Base-by-base conservation (phyloP, 2,888 invertebrate species). In the Desoria tigrina region DNA sequence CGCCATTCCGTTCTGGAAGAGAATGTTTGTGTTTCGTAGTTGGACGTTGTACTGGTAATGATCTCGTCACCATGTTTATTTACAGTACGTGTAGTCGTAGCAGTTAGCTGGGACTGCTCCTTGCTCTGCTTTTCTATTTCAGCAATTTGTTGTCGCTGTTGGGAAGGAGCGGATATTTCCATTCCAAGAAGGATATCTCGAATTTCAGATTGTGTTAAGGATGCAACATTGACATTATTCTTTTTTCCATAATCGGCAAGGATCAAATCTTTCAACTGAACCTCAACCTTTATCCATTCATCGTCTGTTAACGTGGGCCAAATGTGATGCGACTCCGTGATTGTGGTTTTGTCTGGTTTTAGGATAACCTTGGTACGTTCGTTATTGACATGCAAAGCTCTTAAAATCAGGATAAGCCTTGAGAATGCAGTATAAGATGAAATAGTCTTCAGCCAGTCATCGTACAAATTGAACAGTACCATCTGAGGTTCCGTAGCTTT, bases 41-140 rank as follows among this genome's bases (percentile, higher is more conserved):
- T 99, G 76, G 95, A 95, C 0, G 99, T 99, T 0, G 99, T 99
- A 0, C 95, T 92, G 0, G 98, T 97, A 76, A 99, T 98, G 76
- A 99, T 99, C 83, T 99, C 98, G 79, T 99, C 99, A 18, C 99
- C 98, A 78, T 99, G 98, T 80, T 99, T 99, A 83, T 98, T 99
- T 57, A 98, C 98, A 0, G 99, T 99, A 68, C 95, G 84, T 0
- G 99, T 99, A 0, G 99, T 99, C 1, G 98, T 99, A 0, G 99
- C 98, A 0, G 99, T 99, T 50, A 99, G 84, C 80, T 99, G 98
- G 23, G 91, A 91, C 82, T 99, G 98, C 79, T 99, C 99, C 80
- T 99, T 98, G 54, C 98, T 98, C 83, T 99, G 99, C 80, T 99
- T 99, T 82, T 99, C 99, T 75, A 99, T 99, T 82, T 99, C 99